Evolutionary conservation across 1,140 invertebrate genomes (phyloP), one percentile per base, ranked within the genome.

Genomic region (Pogonus chalceus): DNA sequence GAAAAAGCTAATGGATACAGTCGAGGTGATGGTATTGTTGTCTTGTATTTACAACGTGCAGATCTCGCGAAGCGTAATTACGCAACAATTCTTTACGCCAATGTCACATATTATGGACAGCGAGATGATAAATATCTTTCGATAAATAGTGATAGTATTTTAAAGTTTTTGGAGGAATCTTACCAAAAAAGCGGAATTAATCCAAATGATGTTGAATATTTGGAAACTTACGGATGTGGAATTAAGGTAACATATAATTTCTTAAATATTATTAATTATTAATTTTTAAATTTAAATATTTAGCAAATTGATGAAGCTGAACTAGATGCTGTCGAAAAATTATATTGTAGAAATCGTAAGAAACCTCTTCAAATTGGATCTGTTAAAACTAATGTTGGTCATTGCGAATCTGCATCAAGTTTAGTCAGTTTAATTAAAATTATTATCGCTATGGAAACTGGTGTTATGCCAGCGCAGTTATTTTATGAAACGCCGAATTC

Each of bases 1-100:
- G 74, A 73, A 35, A 73, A 81, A 79, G 87, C 85, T 0, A 80
- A 81, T 56, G 87, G 87, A 0, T 90, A 89, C 62, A 81, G 78
- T 0, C 75, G 87, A n/a, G 81, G 83, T 10, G 86, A 90, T 71
- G 84, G 90, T 1, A 76, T 95, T n/a, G 80, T 80, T 7, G 83
- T 85, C 0, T 69, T 92, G 31, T 85, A 86, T 58, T 67, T 98
- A 4, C 93, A 96, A 70, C 88, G 87, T 63, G 79, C 82, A 1
- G 81, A 83, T 53, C 73, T 85, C 62, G 88, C 92, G 0, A 85
- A 82, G 62, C 73, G 91, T 49, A 72, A 86, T 2, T 92, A 92
- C 62, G 79, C 79, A 2, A 76, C 72, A 18, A 65, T 86, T 26
- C 61, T 84, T 16, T 77, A 82, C 58, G 72, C 79, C 1, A 77